These are phyloP conservation scores for Lithophane ornitopus DNA, from an alignment of 2,888 invertebrate genomes.

Conservation along the genomic window DNA sequence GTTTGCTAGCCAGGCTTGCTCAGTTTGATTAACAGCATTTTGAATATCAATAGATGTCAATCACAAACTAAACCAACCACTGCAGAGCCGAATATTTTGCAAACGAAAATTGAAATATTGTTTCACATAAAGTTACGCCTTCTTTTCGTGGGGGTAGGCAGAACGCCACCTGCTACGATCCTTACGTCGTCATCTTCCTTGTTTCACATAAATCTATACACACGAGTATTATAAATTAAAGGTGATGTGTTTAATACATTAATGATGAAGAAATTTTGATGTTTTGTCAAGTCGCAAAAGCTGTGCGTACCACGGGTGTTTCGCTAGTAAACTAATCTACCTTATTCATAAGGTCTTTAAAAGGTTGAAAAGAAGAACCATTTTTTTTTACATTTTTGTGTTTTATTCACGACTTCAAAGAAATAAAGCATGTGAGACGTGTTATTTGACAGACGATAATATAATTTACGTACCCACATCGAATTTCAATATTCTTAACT, in stretches of 20 bases:
- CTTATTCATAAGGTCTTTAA: background rate
- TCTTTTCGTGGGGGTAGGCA: background rate
- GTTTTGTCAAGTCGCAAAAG: background rate
- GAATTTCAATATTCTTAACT: background rate
- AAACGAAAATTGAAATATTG: background rate
- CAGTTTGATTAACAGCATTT: slow-evolving; percentile 39
- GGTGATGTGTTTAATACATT: too few relatives aligned
- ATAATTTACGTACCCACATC: background rate
- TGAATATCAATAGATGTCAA: slow-evolving; percentile 36
- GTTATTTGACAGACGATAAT: slow-evolving; percentile 1
- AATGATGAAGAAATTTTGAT: background rate
- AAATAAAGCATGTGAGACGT: slow-evolving; percentile 5
- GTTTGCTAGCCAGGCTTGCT: background rate
- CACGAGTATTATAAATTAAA: too few relatives aligned
- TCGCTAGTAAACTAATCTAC: background rate
- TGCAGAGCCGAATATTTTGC: background rate
- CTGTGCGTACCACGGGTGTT: background rate
- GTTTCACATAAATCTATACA: background rate
- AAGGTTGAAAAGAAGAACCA: background rate
- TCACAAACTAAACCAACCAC: slow-evolving; percentile 2
- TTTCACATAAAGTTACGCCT: background rate
- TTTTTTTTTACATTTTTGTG: too few relatives aligned
- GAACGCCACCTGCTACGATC: background rate
- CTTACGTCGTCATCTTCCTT: background rate
- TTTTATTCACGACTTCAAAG: background rate